Conservation (phyloP, 2,113 vertebrate species). For the Datnioides undecimradiatus region DNA sequence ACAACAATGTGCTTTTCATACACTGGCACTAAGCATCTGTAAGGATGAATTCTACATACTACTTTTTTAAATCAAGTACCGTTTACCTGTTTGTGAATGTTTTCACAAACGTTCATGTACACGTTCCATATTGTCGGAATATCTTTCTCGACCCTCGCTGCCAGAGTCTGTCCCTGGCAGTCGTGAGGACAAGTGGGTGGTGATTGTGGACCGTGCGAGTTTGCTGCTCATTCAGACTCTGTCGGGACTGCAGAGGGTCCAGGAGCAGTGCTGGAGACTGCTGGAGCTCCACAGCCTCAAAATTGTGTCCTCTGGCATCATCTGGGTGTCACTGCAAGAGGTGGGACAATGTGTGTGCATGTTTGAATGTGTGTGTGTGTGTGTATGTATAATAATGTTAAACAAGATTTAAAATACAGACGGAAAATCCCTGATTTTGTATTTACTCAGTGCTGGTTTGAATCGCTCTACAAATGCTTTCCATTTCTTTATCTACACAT, state of each 20-base stretch:
- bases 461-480: neutral
- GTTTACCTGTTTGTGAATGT: neutral
- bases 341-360: slow-evolving; percentile 53
- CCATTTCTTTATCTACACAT: neutral
- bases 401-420: neutral
- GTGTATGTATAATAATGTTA: neutral
- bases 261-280: slow-evolving; percentile 80
- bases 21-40: neutral
- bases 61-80: neutral
- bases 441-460: neutral
- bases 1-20: neutral
- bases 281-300: slow-evolving; percentile 86
- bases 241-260: slow-evolving; percentile 67
- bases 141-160: neutral
- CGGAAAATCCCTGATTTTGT: neutral
- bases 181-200: slow-evolving; percentile 72
- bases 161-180: slow-evolving; percentile 57
- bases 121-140: slow-evolving; percentile 7
- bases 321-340: slow-evolving; percentile 86
- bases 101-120: neutral
- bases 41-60: neutral
- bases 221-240: slow-evolving; percentile 79
- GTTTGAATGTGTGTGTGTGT: neutral
- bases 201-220: slow-evolving; percentile 77
- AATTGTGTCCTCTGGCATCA: slow-evolving; percentile 78